Base-by-base conservation (phyloP, 2,888 invertebrate species). In the Syrista parreyssii region DNA sequence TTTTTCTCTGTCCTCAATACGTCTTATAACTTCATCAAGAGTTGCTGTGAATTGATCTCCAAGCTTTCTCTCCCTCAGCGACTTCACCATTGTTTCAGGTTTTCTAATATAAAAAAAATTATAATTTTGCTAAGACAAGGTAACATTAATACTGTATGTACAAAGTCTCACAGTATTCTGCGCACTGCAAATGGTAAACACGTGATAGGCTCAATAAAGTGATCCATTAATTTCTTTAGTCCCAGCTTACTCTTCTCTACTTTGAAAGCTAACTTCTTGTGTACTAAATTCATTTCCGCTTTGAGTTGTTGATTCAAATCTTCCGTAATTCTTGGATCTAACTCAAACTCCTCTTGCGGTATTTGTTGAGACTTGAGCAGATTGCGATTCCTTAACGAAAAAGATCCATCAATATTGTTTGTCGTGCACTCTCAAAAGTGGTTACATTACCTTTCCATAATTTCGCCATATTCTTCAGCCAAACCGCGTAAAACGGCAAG, bases 211-310 rank as follows among this genome's bases (percentile, higher is more conserved):
- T 94, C 92, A 31, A 96, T 93, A 83, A 96, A 96, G 84, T 95
- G 93, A 11, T 93, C 92, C 86, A 93, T 92, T 86, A 96, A 92
- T 87, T 96, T 96, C 34, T 93, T 86, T 30, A 94, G 91, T 3
- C 92, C 93, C 4, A 96, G 88, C 82, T 94, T 93, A 0, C 95
- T 95, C 81, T 95, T 96, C 84, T 96, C 95, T 3, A 96, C 92
- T 81, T 95, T 94, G 87, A 94, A 96, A 0, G 95, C 95, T 55
- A 95, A 88, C 88, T 95, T 95, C 69, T 94, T 92, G 34, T 93
- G 92, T 1, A 96, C 94, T 68, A 95, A 91, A 4, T 94, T 93
- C 84, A 95, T 93, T 80, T 95, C 94, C 0, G 93, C 93, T 1
- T 94, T 92, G 6, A 96, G 89, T 76, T 93, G 93, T 3, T 91